phyloP scores from a whole-genome alignment of 2,113 vertebrate genomes.

The Trinectes maculatus region DNA sequence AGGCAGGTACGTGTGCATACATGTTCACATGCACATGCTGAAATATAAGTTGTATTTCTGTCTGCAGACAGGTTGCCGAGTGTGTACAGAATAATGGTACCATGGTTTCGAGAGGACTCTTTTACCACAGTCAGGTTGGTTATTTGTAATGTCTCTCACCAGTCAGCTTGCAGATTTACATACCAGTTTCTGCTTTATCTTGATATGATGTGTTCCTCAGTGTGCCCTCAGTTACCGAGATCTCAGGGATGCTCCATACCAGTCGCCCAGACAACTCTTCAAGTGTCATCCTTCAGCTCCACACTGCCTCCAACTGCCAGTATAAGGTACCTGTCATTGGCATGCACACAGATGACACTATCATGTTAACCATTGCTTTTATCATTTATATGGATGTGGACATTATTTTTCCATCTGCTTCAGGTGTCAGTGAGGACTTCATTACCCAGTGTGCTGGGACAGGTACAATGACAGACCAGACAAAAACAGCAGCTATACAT shows the following conservation, averaged over 20 bases:
- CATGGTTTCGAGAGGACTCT: slow-evolving; percentile 95
- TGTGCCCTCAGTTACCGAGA: slow-evolving; percentile 86
- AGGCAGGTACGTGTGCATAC: too few species aligned
- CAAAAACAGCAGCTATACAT: background rate
- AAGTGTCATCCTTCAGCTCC: slow-evolving; percentile 86
- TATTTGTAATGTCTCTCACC: rapidly evolving
- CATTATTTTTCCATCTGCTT: slow-evolving; percentile 10
- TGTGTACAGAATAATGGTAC: slow-evolving; percentile 89
- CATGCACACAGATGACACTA: background rate
- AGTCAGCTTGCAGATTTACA: background rate
- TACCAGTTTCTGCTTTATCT: background rate
- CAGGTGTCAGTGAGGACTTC: slow-evolving; percentile 91
- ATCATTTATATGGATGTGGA: background rate
- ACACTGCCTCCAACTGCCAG: slow-evolving; percentile 92
- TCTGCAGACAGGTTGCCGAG: slow-evolving; percentile 85
- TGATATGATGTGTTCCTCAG: slow-evolving; percentile 64
- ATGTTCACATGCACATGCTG: background rate
- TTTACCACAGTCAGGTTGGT: slow-evolving; percentile 85
- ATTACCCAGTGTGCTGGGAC: slow-evolving; percentile 90
- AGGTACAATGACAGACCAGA: slow-evolving; percentile 79
- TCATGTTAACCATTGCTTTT: background rate
- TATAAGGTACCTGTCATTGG: slow-evolving; percentile 86
- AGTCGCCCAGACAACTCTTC: slow-evolving; percentile 85
- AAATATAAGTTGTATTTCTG: background rate
- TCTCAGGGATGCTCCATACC: slow-evolving; percentile 91